These are phyloP conservation scores for Osmoderma eremita DNA, from an alignment of 2,888 invertebrate genomes.

Conservation along the genomic window DNA sequence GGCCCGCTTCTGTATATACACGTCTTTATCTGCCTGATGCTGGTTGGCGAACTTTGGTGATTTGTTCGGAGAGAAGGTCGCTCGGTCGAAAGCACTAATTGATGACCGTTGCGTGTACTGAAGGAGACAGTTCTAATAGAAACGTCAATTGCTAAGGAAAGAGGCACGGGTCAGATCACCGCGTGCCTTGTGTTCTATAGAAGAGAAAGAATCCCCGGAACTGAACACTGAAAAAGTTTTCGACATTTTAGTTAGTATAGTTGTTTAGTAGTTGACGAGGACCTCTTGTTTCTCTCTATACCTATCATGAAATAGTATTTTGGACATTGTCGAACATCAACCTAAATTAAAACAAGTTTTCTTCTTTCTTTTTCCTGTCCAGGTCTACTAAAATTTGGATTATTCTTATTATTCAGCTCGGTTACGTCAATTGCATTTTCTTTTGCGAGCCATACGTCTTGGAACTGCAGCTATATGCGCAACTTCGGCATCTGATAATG, in stretches of 20 bases:
- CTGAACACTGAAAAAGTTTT: conserved; percentile 5
- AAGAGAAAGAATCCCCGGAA: no score
- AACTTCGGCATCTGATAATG: no score
- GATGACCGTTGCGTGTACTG: conserved; percentile 61
- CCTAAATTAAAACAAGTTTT: no score
- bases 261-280: neutral
- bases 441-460: no score
- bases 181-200: conserved; percentile 23
- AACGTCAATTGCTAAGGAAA: conserved; percentile 56
- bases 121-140: conserved; percentile 63
- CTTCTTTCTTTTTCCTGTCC: no score
- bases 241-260: conserved; percentile 3
- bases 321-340: no score
- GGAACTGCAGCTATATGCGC: no score
- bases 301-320: conserved; percentile 4
- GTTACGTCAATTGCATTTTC: no score
- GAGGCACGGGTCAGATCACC: conserved; percentile 6
- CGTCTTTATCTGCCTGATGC: conserved; percentile 49
- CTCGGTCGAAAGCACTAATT: conserved; percentile 62
- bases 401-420: no score
- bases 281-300: conserved; percentile 4
- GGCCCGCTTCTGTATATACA: neutral
- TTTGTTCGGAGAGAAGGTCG: conserved; percentile 53
- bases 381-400: no score
- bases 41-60: conserved; percentile 55